Percentiles rank a stretch among this genome's conserved stretches.
Conservation (phyloP, 2,888 invertebrate genomes). For the Erannis defoliaria region DNA sequence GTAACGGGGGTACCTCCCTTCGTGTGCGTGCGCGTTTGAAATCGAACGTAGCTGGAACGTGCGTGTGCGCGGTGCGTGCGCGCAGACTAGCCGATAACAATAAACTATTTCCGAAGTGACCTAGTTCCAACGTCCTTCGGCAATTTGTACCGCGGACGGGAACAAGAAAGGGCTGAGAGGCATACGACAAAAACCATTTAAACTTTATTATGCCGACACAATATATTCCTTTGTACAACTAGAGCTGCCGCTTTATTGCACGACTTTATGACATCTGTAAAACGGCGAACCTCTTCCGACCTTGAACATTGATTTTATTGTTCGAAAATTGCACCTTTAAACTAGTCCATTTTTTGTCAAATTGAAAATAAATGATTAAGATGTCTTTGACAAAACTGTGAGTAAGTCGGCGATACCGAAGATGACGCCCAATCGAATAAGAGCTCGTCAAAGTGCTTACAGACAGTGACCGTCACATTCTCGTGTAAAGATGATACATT, state of each 20-base stretch:
- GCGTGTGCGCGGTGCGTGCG: constrained; percentile 79
- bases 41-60: constrained; percentile 65
- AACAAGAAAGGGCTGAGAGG: constrained; percentile 84
- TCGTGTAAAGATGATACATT: constrained; percentile 63
- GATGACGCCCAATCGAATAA: constrained; percentile 58
- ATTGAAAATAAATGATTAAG: constrained; percentile 43
- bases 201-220: constrained; percentile 69
- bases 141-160: constrained; percentile 84
- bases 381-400: constrained; percentile 55
- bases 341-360: constrained; percentile 48
- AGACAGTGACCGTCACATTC: constrained; percentile 66
- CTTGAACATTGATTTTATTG: constrained; percentile 59
- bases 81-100: constrained; percentile 85
- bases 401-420: constrained; percentile 37
- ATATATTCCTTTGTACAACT: constrained; percentile 61
- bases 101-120: constrained; percentile 87
- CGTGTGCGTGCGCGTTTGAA: constrained; percentile 79
- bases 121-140: constrained; percentile 85
- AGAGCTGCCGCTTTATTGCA: constrained; percentile 63
- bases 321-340: constrained; percentile 48
- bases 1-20: constrained; percentile 59
- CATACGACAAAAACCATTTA: constrained; percentile 70
- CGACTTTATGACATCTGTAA: constrained; percentile 51
- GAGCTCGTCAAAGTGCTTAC: constrained; percentile 68
- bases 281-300: constrained; percentile 54